Base-by-base conservation (phyloP, 2,888 invertebrate species). In the Cryptocephalus primarius region DNA sequence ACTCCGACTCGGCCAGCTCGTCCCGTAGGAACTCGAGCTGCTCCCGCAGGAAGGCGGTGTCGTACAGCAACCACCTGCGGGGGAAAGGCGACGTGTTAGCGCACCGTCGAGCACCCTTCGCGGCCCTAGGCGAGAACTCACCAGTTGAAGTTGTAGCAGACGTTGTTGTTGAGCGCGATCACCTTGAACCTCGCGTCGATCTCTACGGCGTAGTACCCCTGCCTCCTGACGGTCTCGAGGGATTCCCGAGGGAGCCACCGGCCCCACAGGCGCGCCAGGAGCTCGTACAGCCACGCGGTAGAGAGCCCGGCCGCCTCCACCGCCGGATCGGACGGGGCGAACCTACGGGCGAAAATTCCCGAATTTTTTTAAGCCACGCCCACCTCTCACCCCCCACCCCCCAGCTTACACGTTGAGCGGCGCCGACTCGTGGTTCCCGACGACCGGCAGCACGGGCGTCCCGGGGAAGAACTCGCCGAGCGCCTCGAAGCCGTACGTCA, bases 21-120 rank as follows among this genome's bases (percentile, higher is more conserved):
- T 56, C 48, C 32, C 84, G 77, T 38, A 95, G 67, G 91, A 93
- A 95, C 44, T 82, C 77, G 45, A 95, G 71, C 65, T 92, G 88
- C 9, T 74, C 79, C 51, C 81, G 79, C 0, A 85, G 80, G 61
- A 88, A 88, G 11, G 70, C 64, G 1, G 85, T 82, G 56, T 88
- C 57, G 41, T 61, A 63, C 4, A 66, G 45, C 34, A 69, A 48
- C 68, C 67, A 68, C 62, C 62, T 62, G 42, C 9, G n/a, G n/a
- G 34, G 9, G n/a, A n/a, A 44, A n/a, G n/a, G n/a, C n/a, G n/a
- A n/a, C n/a, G n/a, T n/a, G n/a, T n/a, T n/a, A n/a, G n/a, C n/a
- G n/a, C n/a, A n/a, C n/a, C n/a, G n/a, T n/a, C n/a, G n/a, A n/a
- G n/a, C n/a, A n/a, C n/a, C n/a, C n/a, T n/a, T n/a, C n/a, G n/a